Conservation (phyloP, 2,888 invertebrate genomes). For the Hydrotaea diabolus region DNA sequence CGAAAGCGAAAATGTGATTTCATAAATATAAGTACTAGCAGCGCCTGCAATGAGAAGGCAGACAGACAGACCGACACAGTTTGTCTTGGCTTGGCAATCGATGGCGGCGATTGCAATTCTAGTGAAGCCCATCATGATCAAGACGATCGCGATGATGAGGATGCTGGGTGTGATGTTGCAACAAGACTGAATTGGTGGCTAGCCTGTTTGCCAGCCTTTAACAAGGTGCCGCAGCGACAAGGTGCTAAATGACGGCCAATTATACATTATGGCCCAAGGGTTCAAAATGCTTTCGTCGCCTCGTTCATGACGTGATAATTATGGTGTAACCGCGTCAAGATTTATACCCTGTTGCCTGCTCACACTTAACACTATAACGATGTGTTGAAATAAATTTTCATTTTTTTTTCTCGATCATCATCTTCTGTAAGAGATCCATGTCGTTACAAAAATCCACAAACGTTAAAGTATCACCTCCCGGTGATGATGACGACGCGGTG, state of each 20-base stretch:
- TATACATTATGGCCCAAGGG: slow-evolving; percentile 68
- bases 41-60: background rate
- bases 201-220: slow-evolving; percentile 66
- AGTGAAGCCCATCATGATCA: slow-evolving; percentile 51
- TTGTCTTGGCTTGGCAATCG: background rate
- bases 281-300: slow-evolving; percentile 65
- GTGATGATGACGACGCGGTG: slow-evolving; percentile 7
- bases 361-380: slow-evolving; percentile 74
- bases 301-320: slow-evolving; percentile 77
- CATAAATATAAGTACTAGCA: no score
- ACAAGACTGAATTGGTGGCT: slow-evolving; percentile 10
- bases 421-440: slow-evolving; percentile 39
- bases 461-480: slow-evolving; percentile 65
- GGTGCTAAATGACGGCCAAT: slow-evolving; percentile 79
- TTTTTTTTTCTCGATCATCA: slow-evolving; percentile 42
- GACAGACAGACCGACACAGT: background rate
- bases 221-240: slow-evolving; percentile 79
- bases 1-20: slow-evolving; percentile 60
- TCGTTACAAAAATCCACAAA: slow-evolving; percentile 67
- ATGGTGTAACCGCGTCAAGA: slow-evolving; percentile 75
- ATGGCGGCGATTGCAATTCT: slow-evolving; percentile 49
- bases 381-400: slow-evolving; percentile 79
- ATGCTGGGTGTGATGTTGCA: background rate
- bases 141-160: background rate
- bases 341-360: slow-evolving; percentile 69